phyloP scores from a whole-genome alignment of 2,113 vertebrate species.

The Chlorocebus sabaeus region DNA sequence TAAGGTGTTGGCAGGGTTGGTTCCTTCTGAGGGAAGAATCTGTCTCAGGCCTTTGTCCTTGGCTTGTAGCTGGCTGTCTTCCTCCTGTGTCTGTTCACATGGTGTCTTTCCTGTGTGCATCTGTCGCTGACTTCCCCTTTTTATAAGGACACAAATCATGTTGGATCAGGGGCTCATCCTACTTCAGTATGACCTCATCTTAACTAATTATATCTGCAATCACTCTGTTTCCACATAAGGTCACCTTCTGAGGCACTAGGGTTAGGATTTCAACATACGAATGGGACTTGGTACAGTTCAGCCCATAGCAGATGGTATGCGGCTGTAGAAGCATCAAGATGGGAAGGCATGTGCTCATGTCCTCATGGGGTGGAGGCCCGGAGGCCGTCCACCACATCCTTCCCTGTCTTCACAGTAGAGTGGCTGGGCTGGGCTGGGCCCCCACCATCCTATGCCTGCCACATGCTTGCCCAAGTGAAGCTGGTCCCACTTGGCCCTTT shows the following conservation, averaged over 20 bases:
- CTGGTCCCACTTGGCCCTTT: not conserved
- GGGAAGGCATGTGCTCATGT: not conserved
- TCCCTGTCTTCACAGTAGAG: not conserved
- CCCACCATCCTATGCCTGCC: not conserved
- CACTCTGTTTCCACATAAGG: not conserved
- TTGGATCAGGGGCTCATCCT: not conserved
- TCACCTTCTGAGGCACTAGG: not conserved
- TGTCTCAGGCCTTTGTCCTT: not conserved
- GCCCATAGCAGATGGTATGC: too few relatives aligned
- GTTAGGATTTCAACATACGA: not conserved
- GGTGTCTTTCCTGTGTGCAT: not conserved
- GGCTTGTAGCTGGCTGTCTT: not conserved
- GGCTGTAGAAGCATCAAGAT: not conserved
- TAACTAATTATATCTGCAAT: not conserved
- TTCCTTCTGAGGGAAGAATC: not conserved
- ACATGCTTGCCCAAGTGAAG: not conserved
- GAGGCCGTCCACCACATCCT: accelerated
- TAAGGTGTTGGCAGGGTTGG: too few relatives aligned
- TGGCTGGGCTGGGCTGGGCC: not conserved
- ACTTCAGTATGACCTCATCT: not conserved
- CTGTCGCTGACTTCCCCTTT: not conserved
- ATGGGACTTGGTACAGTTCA: not conserved
- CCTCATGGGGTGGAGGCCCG: not conserved
- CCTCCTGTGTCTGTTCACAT: not conserved
- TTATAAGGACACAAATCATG: not conserved